phyloP scores from a whole-genome alignment of 2,113 vertebrate species.

The Psophia crepitans region DNA sequence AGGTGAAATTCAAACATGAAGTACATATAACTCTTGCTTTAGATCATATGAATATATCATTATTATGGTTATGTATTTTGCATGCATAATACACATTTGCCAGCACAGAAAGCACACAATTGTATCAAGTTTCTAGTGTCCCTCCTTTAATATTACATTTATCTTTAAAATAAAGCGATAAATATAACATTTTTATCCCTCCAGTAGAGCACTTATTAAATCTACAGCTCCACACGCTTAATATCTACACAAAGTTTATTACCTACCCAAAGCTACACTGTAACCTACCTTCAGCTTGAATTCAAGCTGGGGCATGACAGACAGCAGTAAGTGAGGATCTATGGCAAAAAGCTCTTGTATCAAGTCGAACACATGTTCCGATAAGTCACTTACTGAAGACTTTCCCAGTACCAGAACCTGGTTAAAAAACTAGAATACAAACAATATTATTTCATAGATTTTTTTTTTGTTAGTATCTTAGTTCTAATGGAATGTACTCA shows the following conservation, averaged over 20 bases:
- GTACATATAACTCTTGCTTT: neutral
- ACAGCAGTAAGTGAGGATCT: slow-evolving; percentile 93
- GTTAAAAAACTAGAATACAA: slow-evolving; percentile 91
- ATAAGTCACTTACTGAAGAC: slow-evolving; percentile 97
- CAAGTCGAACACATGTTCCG: slow-evolving; percentile 97
- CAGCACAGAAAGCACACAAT: neutral
- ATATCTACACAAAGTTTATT: neutral
- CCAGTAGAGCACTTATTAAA: neutral
- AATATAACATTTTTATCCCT: neutral
- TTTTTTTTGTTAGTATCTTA: too few relatives aligned
- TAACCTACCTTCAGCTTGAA: slow-evolving; percentile 94
- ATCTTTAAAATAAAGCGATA: neutral
- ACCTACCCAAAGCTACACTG: neutral
- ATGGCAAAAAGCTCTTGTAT: slow-evolving; percentile 99
- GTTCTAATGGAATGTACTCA: neutral
- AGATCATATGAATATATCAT: neutral
- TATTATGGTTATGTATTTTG: neutral
- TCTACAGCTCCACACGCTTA: neutral
- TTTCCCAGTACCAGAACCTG: slow-evolving; percentile 98
- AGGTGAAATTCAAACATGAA: neutral
- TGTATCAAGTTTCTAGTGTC: neutral
- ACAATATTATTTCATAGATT: too few relatives aligned
- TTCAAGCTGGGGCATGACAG: slow-evolving; percentile 98
- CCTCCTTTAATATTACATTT: neutral
- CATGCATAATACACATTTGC: neutral